Evolutionary conservation across 2,797 vertebrate genomes (phyloP), one percentile per base, ranked within the genome.

Genomic region (Periparus ater): DNA sequence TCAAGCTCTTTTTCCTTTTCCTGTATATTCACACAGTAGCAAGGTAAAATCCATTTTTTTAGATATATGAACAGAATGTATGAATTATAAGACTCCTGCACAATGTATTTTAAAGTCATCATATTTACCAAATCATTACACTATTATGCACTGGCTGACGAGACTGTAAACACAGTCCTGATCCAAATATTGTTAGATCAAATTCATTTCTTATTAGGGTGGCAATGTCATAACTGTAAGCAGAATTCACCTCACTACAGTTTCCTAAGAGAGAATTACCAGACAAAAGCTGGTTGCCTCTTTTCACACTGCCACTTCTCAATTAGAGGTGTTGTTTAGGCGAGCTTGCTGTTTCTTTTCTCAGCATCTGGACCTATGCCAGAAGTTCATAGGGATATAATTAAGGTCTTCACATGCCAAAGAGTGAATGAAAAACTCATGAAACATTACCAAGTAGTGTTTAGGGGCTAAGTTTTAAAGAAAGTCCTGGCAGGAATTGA

Each of bases 391-490:
- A 76, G 80, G 66, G 65, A 91, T 91, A 70, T 95, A 96, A 95
- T 95, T 95, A 96, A 96, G 78, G 83, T 84, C 62, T 91, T 95
- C 58, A 68, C 34, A 57, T 88, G 87, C 89, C 91, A 94, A 88
- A 73, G 38, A 75, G 13, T 66, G 78, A 90, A 92, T 80, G 83
- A 93, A 95, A 92, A 95, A 89, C 85, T 86, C 72, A 71, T 34
- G 85, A 88, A 96, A 96, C 83, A 60, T 79, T 91, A 91, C 34
- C 21, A 82, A 91, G 81, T 66, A 79, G 25, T 70, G 74, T 54
- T 94, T 78, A 94, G 93, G 71, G 89, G 63, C 32, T 91, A 79
- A 61, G 36, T 89, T 94, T 91, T 95, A 94, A 95, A 91, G 80
- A 81, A 85, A 77, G 73, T 72, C 72, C 57, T 96, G 89, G 88